Percentiles rank a stretch among this genome's conserved stretches.
These are phyloP conservation scores for Garra rufa DNA, from an alignment of 2,113 vertebrate species.

Conservation along the genomic window DNA sequence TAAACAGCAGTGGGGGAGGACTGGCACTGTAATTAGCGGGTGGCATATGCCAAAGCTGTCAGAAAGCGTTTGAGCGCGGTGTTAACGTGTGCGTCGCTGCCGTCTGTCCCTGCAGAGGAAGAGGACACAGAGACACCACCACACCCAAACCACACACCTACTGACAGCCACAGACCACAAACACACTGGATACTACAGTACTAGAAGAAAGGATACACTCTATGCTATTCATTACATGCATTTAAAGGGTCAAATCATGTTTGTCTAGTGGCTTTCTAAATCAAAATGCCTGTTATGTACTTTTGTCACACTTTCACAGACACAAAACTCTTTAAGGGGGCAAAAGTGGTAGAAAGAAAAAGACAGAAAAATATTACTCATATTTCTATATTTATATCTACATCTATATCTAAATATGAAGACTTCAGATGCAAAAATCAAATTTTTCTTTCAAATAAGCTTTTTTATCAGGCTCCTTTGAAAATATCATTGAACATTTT, in stretches of 20 bases:
- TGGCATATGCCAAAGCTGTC: constrained; percentile 83
- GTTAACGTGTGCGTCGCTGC: constrained; percentile 79
- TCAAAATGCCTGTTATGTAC: background rate
- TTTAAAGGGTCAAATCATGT: background rate
- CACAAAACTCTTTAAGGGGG: too few relatives aligned
- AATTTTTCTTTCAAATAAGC: too few relatives aligned
- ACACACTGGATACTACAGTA: background rate
- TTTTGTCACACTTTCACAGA: background rate
- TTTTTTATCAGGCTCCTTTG: too few relatives aligned
- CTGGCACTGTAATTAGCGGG: constrained; percentile 83
- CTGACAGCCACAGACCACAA: background rate
- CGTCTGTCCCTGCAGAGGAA: constrained; percentile 81
- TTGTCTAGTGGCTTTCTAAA: background rate
- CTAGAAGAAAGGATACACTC: background rate
- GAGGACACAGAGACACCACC: constrained; percentile 32
- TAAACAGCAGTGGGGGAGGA: constrained; percentile 78
- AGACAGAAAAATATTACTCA: too few relatives aligned
- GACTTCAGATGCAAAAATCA: too few relatives aligned
- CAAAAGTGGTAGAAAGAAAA: background rate
- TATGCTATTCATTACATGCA: background rate
- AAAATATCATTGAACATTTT: too few relatives aligned
- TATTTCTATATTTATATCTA: too few relatives aligned
- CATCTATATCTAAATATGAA: too few relatives aligned
- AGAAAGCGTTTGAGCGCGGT: constrained; percentile 81
- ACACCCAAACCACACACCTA: constrained; percentile 32